Conservation (phyloP, 1,140 invertebrate genomes). For the Epicauta chinensis region DNA sequence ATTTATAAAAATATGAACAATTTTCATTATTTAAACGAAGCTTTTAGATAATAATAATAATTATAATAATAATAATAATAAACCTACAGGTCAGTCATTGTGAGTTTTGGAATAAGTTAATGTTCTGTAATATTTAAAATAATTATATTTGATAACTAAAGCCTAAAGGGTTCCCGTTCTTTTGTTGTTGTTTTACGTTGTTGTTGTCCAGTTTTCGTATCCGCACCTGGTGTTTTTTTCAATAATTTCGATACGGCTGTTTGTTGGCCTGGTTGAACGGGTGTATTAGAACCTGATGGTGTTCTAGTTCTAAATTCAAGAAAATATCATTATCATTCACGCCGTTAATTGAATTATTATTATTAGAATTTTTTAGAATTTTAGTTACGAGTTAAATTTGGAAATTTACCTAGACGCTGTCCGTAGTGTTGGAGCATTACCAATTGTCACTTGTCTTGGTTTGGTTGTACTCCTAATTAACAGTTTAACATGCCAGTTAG, state of each 20-base stretch:
- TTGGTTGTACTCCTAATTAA: constrained; percentile 41
- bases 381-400: not conserved
- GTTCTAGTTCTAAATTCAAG: constrained; percentile 53
- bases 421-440: constrained; percentile 40
- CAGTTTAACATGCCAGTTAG: constrained; percentile 40
- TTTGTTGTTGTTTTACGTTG: constrained; percentile 53
- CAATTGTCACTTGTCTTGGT: constrained; percentile 39
- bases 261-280: constrained; percentile 53
- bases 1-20: constrained; percentile 41
- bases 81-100: constrained; percentile 40
- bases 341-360: too few relatives aligned
- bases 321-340: too few relatives aligned
- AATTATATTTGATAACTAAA: constrained; percentile 44
- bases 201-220: constrained; percentile 49
- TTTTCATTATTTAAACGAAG: constrained; percentile 31
- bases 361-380: not conserved
- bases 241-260: constrained; percentile 57
- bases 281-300: constrained; percentile 62
- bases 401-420: constrained; percentile 41
- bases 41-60: not conserved
- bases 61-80: not conserved
- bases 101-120: constrained; percentile 36
- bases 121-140: constrained; percentile 23
- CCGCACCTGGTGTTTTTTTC: constrained; percentile 59
- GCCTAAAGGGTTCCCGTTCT: constrained; percentile 58